These are phyloP conservation scores for Rotaria sp. DNA, from an alignment of 2,888 invertebrate species.

Conservation along the genomic window DNA sequence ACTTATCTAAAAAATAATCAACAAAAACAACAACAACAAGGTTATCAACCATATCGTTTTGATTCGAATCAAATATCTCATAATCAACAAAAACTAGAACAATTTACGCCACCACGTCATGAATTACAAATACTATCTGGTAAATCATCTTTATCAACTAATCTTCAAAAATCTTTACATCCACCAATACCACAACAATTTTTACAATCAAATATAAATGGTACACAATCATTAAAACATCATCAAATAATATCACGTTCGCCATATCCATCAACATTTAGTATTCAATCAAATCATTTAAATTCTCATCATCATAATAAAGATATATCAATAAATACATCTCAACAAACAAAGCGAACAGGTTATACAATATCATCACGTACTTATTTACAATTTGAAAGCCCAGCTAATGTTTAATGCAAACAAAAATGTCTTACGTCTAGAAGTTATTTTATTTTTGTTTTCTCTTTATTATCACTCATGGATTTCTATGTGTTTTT, in stretches of 20 bases:
- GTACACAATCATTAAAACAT: neutral
- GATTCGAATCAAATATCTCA: neutral
- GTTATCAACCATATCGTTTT: constrained; percentile 29
- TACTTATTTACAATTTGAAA: neutral
- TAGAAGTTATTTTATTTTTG: neutral
- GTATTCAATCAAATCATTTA: neutral
- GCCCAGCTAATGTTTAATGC: constrained; percentile 15
- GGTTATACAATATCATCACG: neutral
- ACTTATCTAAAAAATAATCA: neutral
- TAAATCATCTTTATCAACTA: neutral
- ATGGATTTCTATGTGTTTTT: neutral
- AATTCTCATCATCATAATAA: neutral
- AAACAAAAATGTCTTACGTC: neutral
- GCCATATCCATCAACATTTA: neutral
- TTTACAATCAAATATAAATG: neutral
- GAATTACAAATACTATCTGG: neutral
- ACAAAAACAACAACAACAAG: neutral
- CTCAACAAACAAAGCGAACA: neutral
- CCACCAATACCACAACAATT: neutral
- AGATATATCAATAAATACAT: neutral
- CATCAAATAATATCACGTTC: neutral
- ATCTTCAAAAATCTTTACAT: neutral
- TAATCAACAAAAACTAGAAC: neutral
- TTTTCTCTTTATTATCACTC: neutral
- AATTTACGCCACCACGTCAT: neutral